These are phyloP conservation scores for Cybosia mesomella DNA, from an alignment of 2,888 invertebrate species.

Conservation along the genomic window DNA sequence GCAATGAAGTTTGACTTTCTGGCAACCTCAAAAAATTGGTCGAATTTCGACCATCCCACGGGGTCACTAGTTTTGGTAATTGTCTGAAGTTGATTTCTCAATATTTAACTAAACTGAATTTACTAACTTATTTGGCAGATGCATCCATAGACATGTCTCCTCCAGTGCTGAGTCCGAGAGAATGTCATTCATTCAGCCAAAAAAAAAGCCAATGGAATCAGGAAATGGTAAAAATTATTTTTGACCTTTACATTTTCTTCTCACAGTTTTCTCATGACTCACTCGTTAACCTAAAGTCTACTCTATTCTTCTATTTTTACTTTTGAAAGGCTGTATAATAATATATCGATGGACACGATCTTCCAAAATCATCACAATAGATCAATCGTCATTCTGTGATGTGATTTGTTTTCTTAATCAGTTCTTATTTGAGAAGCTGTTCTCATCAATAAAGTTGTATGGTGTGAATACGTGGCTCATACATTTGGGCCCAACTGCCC, in stretches of 20 bases:
- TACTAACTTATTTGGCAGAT: too few relatives aligned
- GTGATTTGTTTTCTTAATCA: rapidly evolving
- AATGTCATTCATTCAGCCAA: too few relatives aligned
- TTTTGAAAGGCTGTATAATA: background rate
- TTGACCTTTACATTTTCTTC: background rate
- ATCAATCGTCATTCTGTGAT: background rate
- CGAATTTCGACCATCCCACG: too few relatives aligned
- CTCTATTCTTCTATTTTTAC: background rate
- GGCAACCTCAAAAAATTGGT: too few relatives aligned
- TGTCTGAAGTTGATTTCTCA: too few relatives aligned
- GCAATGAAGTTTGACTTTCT: too few relatives aligned
- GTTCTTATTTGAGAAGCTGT: background rate
- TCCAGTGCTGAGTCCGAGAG: too few relatives aligned
- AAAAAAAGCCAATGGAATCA: background rate
- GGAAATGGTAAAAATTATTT: background rate
- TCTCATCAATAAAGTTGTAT: background rate
- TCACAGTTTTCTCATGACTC: background rate
- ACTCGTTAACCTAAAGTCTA: background rate
- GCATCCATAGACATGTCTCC: too few relatives aligned
- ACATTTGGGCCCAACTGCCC: background rate
- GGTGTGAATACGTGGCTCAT: background rate
- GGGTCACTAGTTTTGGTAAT: too few relatives aligned
- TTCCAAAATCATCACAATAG: background rate
- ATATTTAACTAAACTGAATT: too few relatives aligned
- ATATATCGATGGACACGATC: too few relatives aligned